phyloP scores from a whole-genome alignment of 2,888 invertebrate genomes.

The Portevinia maculata region DNA sequence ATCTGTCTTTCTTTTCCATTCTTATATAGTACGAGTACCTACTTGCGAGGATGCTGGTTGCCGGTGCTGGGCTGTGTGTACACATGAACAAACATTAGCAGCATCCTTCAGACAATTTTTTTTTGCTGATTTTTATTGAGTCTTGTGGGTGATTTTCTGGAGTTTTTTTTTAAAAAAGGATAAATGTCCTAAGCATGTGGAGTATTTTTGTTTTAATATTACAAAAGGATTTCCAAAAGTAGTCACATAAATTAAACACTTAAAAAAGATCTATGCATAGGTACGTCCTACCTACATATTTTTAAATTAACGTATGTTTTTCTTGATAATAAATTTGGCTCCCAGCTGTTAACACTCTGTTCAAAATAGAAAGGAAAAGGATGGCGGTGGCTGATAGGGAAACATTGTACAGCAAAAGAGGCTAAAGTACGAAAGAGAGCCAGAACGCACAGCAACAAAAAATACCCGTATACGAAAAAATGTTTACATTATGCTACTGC shows the following conservation, averaged over 20 bases:
- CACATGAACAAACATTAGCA: conserved; percentile 1
- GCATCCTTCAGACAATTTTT: neutral
- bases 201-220: neutral
- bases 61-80: neutral
- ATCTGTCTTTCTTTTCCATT: conserved; percentile 19
- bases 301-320: too few species aligned
- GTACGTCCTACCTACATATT: neutral
- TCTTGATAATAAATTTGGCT: conserved; percentile 4
- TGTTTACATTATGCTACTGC: conserved; percentile 12
- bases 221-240: neutral
- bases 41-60: conserved; percentile 5
- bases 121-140: neutral
- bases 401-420: neutral
- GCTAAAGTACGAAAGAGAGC: neutral
- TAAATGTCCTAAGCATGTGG: too few species aligned
- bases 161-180: neutral
- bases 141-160: neutral
- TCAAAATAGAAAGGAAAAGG: neutral
- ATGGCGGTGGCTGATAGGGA: neutral
- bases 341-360: neutral
- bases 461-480: neutral
- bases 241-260: neutral
- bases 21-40: neutral
- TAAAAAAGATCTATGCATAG: neutral
- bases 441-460: neutral